A percentile compares a stretch with the other conserved stretches of the same genome.
Conservation (phyloP, 2,888 invertebrate genomes). For the Maniola hyperantus region DNA sequence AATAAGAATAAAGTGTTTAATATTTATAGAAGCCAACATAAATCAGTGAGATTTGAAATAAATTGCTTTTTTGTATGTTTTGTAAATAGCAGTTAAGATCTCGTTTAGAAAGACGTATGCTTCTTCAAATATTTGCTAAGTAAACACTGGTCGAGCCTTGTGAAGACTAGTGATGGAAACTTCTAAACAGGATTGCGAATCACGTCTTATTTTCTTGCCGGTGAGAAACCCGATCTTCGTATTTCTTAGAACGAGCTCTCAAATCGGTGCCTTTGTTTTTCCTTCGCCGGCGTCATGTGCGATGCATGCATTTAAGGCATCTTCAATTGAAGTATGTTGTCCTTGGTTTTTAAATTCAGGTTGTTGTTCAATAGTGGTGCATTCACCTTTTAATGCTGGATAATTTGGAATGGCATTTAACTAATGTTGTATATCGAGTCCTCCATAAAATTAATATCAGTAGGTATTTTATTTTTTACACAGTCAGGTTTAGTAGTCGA, state of each 20-base stretch:
- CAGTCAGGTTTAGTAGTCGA: not conserved
- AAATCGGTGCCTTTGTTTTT: constrained; percentile 47
- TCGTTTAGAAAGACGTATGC: constrained; percentile 4
- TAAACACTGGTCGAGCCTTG: constrained; percentile 20
- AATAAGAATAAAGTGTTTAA: too few species aligned
- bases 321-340: constrained; percentile 29
- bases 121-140: constrained; percentile 25
- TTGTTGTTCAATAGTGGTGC: constrained; percentile 16
- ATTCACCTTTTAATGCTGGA: constrained; percentile 20
- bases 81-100: constrained; percentile 10
- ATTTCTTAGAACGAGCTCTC: constrained; percentile 55
- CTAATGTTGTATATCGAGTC: not conserved
- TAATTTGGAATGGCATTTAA: constrained; percentile 12
- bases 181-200: constrained; percentile 38
- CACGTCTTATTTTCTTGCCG: constrained; percentile 60
- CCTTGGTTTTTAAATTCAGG: constrained; percentile 17
- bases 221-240: constrained; percentile 48
- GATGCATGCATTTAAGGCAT: constrained; percentile 30
- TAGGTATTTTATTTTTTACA: not conserved
- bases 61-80: not conserved
- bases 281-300: constrained; percentile 33
- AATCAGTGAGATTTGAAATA: not conserved
- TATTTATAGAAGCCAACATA: not conserved
- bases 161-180: constrained; percentile 35
- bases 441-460: not conserved